Evolutionary conservation across 1,140 invertebrate genomes (phyloP).

Genomic region (Drosophila sproati): DNA sequence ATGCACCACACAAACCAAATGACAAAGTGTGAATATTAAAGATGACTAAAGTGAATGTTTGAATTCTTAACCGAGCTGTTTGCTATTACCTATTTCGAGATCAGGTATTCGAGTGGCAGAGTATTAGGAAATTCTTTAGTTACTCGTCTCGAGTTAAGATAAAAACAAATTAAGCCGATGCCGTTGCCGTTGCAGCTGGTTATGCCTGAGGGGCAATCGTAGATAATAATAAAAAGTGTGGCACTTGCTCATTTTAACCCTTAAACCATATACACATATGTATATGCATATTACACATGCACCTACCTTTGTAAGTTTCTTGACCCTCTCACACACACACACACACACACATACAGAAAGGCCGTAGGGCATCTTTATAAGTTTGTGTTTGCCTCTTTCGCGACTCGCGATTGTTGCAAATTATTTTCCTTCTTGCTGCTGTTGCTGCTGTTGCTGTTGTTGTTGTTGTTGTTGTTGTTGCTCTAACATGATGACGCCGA

Average conservation of each 20-base stretch:
- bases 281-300: slow-evolving; percentile 7
- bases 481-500: slow-evolving; percentile 18
- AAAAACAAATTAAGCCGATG: not conserved
- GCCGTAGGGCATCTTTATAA: slow-evolving; percentile 59
- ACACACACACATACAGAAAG: not conserved
- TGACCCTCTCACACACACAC: slow-evolving; percentile 32
- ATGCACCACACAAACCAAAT: too few species aligned
- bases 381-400: slow-evolving; percentile 14
- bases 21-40: not conserved
- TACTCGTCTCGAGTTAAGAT: too few species aligned
- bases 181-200: not conserved
- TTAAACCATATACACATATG: not conserved
- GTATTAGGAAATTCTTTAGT: too few species aligned
- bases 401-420: slow-evolving; percentile 50
- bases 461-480: slow-evolving; percentile 5
- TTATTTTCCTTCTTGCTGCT: slow-evolving; percentile 52
- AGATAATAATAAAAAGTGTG: not conserved
- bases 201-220: not conserved
- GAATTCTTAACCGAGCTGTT: too few species aligned
- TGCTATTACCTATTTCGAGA: too few species aligned
- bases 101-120: too few species aligned
- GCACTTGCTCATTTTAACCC: slow-evolving; percentile 27
- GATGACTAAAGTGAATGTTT: too few species aligned
- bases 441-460: slow-evolving; percentile 9
- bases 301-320: slow-evolving; percentile 44